Evolutionary conservation across 2,888 invertebrate genomes (phyloP).

Genomic region (Tipula lateralis): DNA sequence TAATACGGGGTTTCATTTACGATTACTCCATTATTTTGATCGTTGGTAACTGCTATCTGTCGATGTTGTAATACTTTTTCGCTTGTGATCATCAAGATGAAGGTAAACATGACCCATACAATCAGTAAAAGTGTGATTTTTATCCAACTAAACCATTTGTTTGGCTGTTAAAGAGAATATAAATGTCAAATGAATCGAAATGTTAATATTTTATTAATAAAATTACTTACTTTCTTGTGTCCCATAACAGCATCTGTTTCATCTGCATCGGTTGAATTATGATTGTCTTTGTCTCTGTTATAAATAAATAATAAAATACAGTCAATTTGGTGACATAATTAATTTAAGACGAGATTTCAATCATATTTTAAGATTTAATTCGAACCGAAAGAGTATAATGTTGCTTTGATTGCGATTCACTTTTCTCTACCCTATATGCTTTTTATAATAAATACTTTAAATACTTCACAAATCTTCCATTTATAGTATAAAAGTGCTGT

Average conservation of each 20-base stretch:
- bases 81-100: conserved; percentile 62
- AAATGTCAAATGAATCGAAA: not conserved
- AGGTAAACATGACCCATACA: conserved; percentile 65
- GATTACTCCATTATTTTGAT: conserved; percentile 30
- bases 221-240: not conserved
- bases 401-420: too few relatives aligned
- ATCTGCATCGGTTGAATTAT: conserved; percentile 12
- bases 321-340: not conserved
- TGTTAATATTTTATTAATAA: not conserved
- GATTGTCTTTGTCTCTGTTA: not conserved
- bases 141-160: conserved; percentile 45
- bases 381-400: too few relatives aligned
- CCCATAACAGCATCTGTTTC: conserved; percentile 26
- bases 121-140: conserved; percentile 55
- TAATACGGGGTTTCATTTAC: conserved; percentile 41
- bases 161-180: conserved; percentile 37
- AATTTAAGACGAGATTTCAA: not conserved
- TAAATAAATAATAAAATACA: not conserved
- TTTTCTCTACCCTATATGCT: too few relatives aligned
- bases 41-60: not conserved
- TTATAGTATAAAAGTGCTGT: too few relatives aligned
- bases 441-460: too few relatives aligned
- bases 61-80: conserved; percentile 55
- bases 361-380: not conserved
- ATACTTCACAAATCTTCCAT: too few relatives aligned